Percentiles rank a stretch among this genome's conserved stretches.
Conservation (phyloP, 1,140 invertebrate genomes). For the Spodoptera frugiperda region DNA sequence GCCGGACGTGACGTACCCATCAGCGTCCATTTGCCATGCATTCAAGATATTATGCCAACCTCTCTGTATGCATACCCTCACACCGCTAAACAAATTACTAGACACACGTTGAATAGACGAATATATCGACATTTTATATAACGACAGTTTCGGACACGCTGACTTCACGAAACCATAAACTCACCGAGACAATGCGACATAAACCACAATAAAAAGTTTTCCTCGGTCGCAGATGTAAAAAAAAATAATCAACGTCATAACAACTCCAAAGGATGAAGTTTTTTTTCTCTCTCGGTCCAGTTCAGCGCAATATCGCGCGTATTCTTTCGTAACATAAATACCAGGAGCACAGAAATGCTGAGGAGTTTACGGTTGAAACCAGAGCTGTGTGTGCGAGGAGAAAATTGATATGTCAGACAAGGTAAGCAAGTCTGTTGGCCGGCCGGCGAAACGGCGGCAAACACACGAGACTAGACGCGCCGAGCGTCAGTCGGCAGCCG, state of each 20-base stretch:
- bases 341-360: slow-evolving; percentile 73
- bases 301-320: slow-evolving; percentile 69
- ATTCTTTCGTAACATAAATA: slow-evolving; percentile 83
- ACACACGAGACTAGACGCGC: slow-evolving; percentile 51
- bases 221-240: slow-evolving; percentile 10
- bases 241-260: slow-evolving; percentile 18
- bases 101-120: slow-evolving; percentile 36
- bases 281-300: slow-evolving; percentile 54
- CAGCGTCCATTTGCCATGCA: slow-evolving; percentile 54
- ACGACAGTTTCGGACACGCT: slow-evolving; percentile 1
- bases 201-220: slow-evolving; percentile 46
- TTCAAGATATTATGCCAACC: slow-evolving; percentile 35
- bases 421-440: slow-evolving; percentile 71
- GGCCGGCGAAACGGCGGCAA: slow-evolving; percentile 58
- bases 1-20: slow-evolving; percentile 68
- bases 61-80: slow-evolving; percentile 42
- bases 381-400: slow-evolving; percentile 67
- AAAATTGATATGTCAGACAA: slow-evolving; percentile 77
- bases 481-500: slow-evolving; percentile 37
- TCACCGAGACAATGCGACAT: slow-evolving; percentile 30
- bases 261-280: slow-evolving; percentile 11
- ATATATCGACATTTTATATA: slow-evolving; percentile 31
- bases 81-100: slow-evolving; percentile 50
- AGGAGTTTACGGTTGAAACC: slow-evolving; percentile 55
- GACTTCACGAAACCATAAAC: slow-evolving; percentile 32